phyloP scores from a whole-genome alignment of 2,888 invertebrate species.

The Nyleta sp. region DNA sequence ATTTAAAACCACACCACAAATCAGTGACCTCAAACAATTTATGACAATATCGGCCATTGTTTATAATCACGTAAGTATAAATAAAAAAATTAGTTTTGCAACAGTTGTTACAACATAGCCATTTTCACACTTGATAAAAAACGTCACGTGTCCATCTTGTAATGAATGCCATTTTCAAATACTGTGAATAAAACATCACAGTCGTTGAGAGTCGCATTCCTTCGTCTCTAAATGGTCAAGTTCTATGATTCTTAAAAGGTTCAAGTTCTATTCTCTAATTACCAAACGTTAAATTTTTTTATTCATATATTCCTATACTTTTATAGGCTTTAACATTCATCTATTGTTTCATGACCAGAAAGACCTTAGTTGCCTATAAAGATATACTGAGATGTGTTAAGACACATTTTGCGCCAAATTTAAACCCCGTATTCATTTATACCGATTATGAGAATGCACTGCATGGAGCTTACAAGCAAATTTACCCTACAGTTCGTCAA shows the following conservation, averaged over 20 bases:
- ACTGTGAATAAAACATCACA: too few relatives aligned
- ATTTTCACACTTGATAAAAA: too few relatives aligned
- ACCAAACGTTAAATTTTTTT: too few relatives aligned
- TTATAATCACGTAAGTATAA: neutral
- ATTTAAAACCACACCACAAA: neutral
- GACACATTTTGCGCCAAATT: conserved; percentile 2
- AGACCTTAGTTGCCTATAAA: neutral
- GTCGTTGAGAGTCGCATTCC: too few relatives aligned
- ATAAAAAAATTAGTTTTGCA: neutral
- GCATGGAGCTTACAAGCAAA: neutral
- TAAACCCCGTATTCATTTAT: neutral
- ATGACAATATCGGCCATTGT: neutral
- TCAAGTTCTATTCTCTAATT: too few relatives aligned
- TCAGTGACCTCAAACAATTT: neutral
- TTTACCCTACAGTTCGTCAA: neutral
- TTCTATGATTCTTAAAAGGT: too few relatives aligned
- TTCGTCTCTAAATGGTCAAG: too few relatives aligned
- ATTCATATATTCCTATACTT: too few relatives aligned
- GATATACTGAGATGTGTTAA: neutral
- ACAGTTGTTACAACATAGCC: too few relatives aligned
- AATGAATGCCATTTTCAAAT: too few relatives aligned
- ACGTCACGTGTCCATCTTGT: too few relatives aligned
- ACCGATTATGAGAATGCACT: conserved; percentile 10
- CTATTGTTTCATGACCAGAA: neutral
- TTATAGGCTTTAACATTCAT: neutral